phyloP scores from a whole-genome alignment of 2,888 invertebrate genomes.

The Metalampra italica region DNA sequence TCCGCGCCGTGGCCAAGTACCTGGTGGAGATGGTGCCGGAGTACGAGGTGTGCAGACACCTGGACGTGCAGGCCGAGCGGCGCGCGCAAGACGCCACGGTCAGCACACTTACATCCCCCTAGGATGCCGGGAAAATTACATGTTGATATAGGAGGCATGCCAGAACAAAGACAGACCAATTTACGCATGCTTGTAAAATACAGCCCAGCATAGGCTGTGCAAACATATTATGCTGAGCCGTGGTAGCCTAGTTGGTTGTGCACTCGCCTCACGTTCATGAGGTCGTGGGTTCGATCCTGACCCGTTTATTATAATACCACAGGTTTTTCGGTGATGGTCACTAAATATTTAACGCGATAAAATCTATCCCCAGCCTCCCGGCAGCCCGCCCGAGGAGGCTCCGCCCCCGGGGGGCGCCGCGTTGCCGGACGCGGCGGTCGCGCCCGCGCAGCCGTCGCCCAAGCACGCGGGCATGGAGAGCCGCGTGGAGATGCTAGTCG shows the following conservation, averaged over 20 bases:
- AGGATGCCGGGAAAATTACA: no score
- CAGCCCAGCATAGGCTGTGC: no score
- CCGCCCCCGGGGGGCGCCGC: slow-evolving; percentile 14
- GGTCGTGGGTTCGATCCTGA: no score
- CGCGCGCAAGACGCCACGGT: slow-evolving; percentile 28
- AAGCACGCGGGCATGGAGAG: slow-evolving; percentile 45
- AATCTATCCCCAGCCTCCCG: slow-evolving; percentile 19
- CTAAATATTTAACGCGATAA: no score
- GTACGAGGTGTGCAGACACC: slow-evolving; percentile 90
- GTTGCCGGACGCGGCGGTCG: slow-evolving; percentile 16
- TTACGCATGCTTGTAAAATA: no score
- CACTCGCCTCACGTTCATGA: no score
- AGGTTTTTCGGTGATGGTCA: no score
- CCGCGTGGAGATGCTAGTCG: slow-evolving; percentile 85
- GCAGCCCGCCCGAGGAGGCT: slow-evolving; percentile 10
- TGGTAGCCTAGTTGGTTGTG: no score
- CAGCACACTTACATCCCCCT: no score
- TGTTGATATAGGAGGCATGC: no score
- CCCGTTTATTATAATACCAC: background rate
- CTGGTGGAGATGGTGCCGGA: slow-evolving; percentile 94
- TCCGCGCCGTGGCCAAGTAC: slow-evolving; percentile 91
- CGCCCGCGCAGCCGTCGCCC: slow-evolving; percentile 26
- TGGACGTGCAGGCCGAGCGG: slow-evolving; percentile 76
- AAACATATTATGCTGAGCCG: no score
- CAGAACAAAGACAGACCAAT: no score